Evolutionary conservation across 2,797 vertebrate genomes (phyloP).

Genomic region (Aythya fuligula): DNA sequence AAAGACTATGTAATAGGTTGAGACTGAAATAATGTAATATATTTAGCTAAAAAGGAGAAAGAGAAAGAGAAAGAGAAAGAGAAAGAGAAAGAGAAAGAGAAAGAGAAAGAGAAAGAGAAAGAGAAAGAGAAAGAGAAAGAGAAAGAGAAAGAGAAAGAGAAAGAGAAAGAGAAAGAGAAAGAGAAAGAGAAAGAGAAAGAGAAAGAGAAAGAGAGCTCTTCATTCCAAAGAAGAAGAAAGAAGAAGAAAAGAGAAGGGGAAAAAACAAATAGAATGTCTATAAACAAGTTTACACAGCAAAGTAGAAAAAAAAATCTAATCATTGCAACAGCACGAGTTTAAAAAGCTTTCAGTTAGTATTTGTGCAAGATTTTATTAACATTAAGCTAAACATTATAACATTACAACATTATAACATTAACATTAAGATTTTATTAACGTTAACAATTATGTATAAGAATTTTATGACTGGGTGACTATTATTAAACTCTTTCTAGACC

Average conservation of each 20-base stretch:
- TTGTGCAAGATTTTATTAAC: neutral
- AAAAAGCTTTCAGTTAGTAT: neutral
- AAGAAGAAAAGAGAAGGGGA: neutral
- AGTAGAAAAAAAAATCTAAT: neutral
- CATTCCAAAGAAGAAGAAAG: neutral
- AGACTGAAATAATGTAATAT: neutral
- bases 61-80: neutral
- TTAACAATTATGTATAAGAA: neutral
- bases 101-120: neutral
- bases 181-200: neutral
- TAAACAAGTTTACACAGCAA: neutral
- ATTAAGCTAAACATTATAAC: neutral
- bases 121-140: neutral
- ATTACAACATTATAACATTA: too few species aligned
- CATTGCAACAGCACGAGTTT: neutral
- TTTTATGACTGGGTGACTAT: neutral
- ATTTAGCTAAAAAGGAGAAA: neutral
- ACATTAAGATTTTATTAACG: neutral
- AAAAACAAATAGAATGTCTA: neutral
- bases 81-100: too few species aligned
- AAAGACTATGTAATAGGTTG: neutral
- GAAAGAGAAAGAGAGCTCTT: neutral
- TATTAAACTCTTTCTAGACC: neutral
- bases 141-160: neutral
- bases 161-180: neutral